Evolutionary conservation across 2,113 vertebrate species (phyloP), one percentile per base, ranked within the genome.

Genomic region (Nestor notabilis): DNA sequence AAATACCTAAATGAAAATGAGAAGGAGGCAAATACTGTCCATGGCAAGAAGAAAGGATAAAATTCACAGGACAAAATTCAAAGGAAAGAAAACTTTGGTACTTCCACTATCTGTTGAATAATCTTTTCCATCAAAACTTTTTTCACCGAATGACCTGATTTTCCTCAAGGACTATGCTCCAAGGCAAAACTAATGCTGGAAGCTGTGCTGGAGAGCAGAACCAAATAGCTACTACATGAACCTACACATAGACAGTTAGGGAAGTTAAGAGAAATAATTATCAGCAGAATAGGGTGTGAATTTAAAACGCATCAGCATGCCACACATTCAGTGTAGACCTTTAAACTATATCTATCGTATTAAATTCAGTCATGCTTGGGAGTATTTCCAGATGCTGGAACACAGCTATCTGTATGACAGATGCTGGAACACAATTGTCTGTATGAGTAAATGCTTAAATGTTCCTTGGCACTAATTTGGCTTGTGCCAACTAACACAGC

Each of bases 401-500:
- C 6, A 50, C 56, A 68, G 46, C 24, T 92, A 27, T 43, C 70
- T 92, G 2, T 47, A 43, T 47, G 52, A 93, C 94, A 93, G 74
- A 39, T 68, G 29, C 43, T 90, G 52, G 33, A 94, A 84, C 8
- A 50, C 61, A 68, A 50, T 27, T 90, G 23, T 52, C 70, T 92
- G 4, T 44, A 46, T 52, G 47, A 93, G 47, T 79, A 95, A 95
- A 93, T 80, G 43, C 33, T 87, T 85, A 47, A 76, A 87, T 10
- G 25, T 76, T 89, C 46, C 47, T 82, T 85, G 70, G 61, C 71
- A 79, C 47, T 72, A 24, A 52, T 69, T 70, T 64, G 33, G 27
- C 27, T 90, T 1, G 0, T 87, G 56, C 39, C 74, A 83, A 9
- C n/a, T 24, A 74, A 21, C 44, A 37, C 0, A 0, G 35, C 43